phyloP scores from a whole-genome alignment of 2,888 invertebrate species.

The Tenthredo scrophulariae region DNA sequence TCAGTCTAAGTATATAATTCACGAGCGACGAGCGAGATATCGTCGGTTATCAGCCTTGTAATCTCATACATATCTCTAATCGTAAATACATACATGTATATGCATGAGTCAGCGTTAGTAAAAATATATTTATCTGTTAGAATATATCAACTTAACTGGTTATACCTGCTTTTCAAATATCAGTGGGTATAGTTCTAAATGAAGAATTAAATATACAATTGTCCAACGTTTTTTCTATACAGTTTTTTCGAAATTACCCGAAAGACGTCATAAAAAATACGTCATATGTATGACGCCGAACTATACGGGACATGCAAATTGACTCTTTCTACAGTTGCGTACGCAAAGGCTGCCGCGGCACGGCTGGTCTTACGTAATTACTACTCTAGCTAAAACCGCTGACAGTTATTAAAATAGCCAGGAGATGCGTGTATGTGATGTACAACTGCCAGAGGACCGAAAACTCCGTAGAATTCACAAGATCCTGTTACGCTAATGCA shows the following conservation, averaged over 20 bases:
- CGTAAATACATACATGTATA: not conserved
- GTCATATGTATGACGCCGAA: not conserved
- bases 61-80: not conserved
- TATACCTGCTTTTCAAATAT: not conserved
- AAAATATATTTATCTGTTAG: not conserved
- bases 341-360: not conserved
- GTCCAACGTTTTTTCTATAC: not conserved
- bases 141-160: not conserved
- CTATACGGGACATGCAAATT: not conserved
- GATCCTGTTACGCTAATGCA: not conserved
- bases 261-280: conserved; percentile 2
- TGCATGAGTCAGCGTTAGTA: conserved; percentile 11
- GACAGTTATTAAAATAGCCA: not conserved
- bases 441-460: not conserved
- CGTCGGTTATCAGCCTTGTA: not conserved
- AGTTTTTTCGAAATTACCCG: not conserved
- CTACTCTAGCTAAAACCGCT: not conserved
- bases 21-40: not conserved
- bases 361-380: conserved; percentile 6
- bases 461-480: not conserved
- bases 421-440: not conserved
- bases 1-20: not conserved
- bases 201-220: not conserved
- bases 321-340: not conserved
- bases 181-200: not conserved